These are phyloP conservation scores for Nycteola revayana DNA, from an alignment of 2,888 invertebrate species.

Conservation along the genomic window DNA sequence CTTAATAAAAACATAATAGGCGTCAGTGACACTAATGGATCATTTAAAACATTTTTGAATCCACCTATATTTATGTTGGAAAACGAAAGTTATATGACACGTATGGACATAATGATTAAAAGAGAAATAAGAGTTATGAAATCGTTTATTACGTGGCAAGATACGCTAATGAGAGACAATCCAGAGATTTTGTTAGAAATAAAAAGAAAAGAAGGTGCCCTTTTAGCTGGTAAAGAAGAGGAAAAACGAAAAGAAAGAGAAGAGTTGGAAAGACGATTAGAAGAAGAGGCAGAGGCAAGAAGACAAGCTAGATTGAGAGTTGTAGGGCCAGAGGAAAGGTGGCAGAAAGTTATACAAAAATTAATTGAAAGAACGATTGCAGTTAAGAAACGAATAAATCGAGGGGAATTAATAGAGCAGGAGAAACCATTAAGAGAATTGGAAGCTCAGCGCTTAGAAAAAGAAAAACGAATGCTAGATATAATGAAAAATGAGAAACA, in stretches of 20 bases:
- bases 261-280: conserved; percentile 69
- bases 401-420: conserved; percentile 81
- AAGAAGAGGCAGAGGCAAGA: conserved; percentile 75
- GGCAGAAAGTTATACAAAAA: conserved; percentile 84
- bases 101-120: conserved; percentile 70
- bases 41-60: conserved; percentile 83
- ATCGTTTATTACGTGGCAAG: conserved; percentile 83
- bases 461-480: conserved; percentile 80
- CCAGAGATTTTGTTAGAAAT: conserved; percentile 61
- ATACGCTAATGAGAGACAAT: conserved; percentile 76
- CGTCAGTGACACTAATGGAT: conserved; percentile 86
- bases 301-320: conserved; percentile 61
- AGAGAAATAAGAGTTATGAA: conserved; percentile 78
- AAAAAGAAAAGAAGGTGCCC: conserved; percentile 61
- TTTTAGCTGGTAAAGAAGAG: conserved; percentile 68
- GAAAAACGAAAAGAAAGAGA: conserved; percentile 61
- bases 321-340: conserved; percentile 76
- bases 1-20: conserved; percentile 83
- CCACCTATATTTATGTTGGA: conserved; percentile 79
- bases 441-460: conserved; percentile 80
- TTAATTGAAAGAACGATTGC: conserved; percentile 84
- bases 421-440: conserved; percentile 83
- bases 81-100: conserved; percentile 58
- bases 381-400: conserved; percentile 83
- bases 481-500: conserved; percentile 81